Percentiles rank a stretch among this genome's conserved stretches.
Evolutionary conservation across 2,113 vertebrate genomes (phyloP).

Genomic region (Rhynchomys soricoides): DNA sequence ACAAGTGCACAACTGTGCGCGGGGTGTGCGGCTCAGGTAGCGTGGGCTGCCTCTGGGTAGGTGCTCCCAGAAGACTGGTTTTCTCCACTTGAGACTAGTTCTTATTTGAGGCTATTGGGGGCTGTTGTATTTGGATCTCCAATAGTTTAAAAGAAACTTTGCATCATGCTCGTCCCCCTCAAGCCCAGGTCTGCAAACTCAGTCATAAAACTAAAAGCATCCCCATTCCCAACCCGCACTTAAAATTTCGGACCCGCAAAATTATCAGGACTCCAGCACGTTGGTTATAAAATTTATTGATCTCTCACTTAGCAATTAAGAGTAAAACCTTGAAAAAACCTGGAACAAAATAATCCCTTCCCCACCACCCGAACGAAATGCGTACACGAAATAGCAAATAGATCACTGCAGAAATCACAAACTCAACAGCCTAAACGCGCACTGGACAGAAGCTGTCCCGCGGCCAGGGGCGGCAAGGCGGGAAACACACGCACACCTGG

Average conservation of each 20-base stretch:
- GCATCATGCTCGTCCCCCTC: no score
- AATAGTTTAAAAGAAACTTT: not conserved
- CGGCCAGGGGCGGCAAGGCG: constrained; percentile 71
- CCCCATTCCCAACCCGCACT: not conserved
- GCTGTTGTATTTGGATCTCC: no score
- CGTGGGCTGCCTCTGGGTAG: not conserved
- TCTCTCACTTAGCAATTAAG: constrained; percentile 71
- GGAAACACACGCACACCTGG: constrained; percentile 82
- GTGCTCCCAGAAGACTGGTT: not conserved
- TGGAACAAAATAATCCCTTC: constrained; percentile 80
- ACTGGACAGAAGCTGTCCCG: constrained; percentile 89
- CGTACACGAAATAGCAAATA: constrained; percentile 89
- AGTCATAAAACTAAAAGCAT: not conserved
- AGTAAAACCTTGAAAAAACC: constrained; percentile 80
- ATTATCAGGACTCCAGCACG: constrained; percentile 74
- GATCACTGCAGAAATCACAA: constrained; percentile 90
- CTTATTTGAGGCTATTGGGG: not conserved
- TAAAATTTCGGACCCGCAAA: constrained; percentile 59
- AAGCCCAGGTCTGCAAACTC: not conserved
- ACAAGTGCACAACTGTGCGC: constrained; percentile 62
- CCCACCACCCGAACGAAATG: constrained; percentile 76
- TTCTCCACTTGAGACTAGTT: not conserved
- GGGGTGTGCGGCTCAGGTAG: not conserved
- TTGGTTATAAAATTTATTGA: constrained; percentile 87
- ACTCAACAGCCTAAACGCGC: constrained; percentile 83